Evolutionary conservation across 2,888 invertebrate species (phyloP).

Genomic region (Oligia fasciuncula): DNA sequence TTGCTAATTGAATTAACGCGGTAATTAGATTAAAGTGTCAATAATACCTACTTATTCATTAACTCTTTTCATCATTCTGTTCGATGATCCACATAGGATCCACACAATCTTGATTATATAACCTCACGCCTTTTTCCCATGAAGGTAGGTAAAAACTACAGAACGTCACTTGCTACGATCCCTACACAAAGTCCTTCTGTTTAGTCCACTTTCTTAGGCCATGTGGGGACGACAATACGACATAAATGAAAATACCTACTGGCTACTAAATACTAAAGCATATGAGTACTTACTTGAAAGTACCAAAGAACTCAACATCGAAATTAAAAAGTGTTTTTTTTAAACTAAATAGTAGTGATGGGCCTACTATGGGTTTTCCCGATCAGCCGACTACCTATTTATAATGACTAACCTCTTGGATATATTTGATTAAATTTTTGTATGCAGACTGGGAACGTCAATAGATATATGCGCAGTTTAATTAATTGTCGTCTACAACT

Average conservation of each 20-base stretch:
- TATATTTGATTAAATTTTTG: not conserved
- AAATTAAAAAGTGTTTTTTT: not conserved
- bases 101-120: not conserved
- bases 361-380: not conserved
- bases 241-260: not conserved
- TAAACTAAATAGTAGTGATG: not conserved
- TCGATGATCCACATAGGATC: not conserved
- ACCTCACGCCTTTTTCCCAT: not conserved
- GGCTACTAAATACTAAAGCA: not conserved
- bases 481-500: not conserved
- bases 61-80: not conserved
- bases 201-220: not conserved
- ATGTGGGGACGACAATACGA: not conserved
- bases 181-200: not conserved
- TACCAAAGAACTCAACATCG: not conserved
- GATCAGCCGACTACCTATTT: not conserved
- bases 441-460: not conserved
- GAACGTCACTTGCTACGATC: not conserved
- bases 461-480: not conserved
- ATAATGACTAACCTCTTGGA: not conserved
- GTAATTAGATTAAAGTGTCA: conserved; percentile 2
- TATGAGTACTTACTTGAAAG: not conserved
- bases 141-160: not conserved
- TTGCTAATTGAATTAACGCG: not conserved
- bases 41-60: not conserved